These are phyloP conservation scores for Limnodromus scolopaceus DNA, from an alignment of 2,797 vertebrate species.

Conservation along the genomic window DNA sequence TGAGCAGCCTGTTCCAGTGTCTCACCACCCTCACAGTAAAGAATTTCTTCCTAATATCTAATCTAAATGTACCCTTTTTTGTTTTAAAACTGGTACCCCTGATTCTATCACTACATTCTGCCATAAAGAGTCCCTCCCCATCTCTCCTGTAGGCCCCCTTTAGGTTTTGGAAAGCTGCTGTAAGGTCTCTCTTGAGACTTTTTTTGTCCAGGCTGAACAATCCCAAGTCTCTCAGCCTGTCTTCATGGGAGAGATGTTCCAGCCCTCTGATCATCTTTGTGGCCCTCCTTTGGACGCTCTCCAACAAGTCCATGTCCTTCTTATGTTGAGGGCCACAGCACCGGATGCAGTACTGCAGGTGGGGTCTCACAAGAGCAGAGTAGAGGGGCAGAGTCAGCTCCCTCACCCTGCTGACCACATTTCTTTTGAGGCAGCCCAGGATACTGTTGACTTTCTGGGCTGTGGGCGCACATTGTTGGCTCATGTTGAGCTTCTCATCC, in stretches of 20 bases:
- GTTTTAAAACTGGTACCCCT: neutral
- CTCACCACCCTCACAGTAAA: neutral
- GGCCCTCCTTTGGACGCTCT: neutral
- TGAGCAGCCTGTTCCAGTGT: neutral
- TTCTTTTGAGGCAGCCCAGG: neutral
- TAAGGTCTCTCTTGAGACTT: neutral
- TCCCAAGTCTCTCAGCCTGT: neutral
- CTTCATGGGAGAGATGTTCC: neutral
- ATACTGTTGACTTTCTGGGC: neutral
- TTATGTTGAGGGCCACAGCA: neutral
- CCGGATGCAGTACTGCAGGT: neutral
- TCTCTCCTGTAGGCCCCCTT: neutral
- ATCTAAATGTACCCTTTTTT: neutral
- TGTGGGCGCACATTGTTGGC: neutral
- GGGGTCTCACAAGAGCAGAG: neutral
- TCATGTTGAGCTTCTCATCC: neutral
- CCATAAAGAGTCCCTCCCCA: neutral
- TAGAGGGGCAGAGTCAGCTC: neutral
- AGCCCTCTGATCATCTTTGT: neutral
- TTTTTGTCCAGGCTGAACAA: neutral
- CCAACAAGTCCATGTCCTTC: neutral
- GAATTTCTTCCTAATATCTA: neutral
- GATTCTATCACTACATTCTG: neutral
- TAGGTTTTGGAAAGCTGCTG: neutral
- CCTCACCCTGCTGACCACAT: fast-evolving